Conservation (phyloP, 2,888 invertebrate species). For the Agrotis segetum region DNA sequence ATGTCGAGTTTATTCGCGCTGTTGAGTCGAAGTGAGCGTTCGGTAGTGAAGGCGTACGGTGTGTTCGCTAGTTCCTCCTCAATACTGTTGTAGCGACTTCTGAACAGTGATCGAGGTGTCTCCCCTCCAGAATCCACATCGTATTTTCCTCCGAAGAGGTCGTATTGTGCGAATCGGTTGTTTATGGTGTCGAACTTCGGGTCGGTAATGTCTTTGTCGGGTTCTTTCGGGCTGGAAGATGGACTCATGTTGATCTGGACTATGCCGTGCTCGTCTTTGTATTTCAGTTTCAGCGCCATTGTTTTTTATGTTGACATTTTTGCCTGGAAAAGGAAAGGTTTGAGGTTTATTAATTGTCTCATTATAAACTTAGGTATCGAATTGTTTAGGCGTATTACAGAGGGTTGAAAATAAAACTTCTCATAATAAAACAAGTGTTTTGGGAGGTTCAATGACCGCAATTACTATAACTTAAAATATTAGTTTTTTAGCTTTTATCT, state of each 20-base stretch:
- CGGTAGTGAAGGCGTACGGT: constrained; percentile 88
- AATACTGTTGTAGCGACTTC: constrained; percentile 88
- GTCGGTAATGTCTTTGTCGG: constrained; percentile 72
- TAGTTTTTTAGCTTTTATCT: background rate
- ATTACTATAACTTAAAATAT: background rate
- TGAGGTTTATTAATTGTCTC: background rate
- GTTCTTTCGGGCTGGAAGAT: constrained; percentile 70
- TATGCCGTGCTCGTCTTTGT: constrained; percentile 87
- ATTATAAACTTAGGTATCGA: background rate
- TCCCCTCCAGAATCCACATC: constrained; percentile 77
- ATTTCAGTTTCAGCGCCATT: constrained; percentile 87
- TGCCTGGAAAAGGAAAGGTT: constrained; percentile 46
- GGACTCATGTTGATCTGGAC: constrained; percentile 88
- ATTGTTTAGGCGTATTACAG: background rate
- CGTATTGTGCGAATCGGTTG: constrained; percentile 85
- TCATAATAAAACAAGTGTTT: background rate
- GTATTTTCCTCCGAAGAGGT: constrained; percentile 86
- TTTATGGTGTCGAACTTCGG: constrained; percentile 88
- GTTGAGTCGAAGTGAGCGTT: constrained; percentile 76
- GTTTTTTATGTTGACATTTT: constrained; percentile 62
- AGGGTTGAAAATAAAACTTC: too few species aligned
- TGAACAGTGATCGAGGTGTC: constrained; percentile 82
- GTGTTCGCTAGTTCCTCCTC: constrained; percentile 89
- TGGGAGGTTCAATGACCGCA: background rate
- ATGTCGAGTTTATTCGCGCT: constrained; percentile 79